Evolutionary conservation across 2,113 vertebrate species (phyloP).

Genomic region (Lasiurus borealis): DNA sequence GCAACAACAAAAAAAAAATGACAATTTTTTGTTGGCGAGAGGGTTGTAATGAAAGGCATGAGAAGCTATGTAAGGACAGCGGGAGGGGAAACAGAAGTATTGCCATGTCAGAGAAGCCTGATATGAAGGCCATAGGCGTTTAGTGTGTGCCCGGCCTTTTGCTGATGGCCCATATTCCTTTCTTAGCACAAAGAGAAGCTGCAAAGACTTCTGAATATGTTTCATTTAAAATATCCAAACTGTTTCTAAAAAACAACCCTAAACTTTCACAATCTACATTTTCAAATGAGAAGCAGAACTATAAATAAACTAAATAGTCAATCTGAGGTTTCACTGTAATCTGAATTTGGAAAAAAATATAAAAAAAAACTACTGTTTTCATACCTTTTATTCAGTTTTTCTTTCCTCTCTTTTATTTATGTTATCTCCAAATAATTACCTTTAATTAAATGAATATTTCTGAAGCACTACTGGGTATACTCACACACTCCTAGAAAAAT

Average conservation of each 20-base stretch:
- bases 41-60: conserved; percentile 62
- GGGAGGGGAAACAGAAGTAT: conserved; percentile 69
- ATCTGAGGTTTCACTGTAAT: not conserved
- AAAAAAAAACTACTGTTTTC: not conserved
- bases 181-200: not conserved
- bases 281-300: not conserved
- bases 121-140: conserved; percentile 58
- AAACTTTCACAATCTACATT: not conserved
- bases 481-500: not conserved
- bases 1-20: conserved; percentile 32
- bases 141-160: not conserved
- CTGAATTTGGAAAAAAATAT: not conserved
- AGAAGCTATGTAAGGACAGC: conserved; percentile 65
- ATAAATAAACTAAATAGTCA: not conserved
- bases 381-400: not conserved
- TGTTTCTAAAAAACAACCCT: not conserved
- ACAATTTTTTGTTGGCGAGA: conserved; percentile 71
- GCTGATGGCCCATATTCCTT: fast-evolving
- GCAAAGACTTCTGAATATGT: not conserved
- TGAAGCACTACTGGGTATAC: not conserved
- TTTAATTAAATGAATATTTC: not conserved
- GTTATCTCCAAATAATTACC: not conserved
- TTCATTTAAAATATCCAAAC: not conserved
- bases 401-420: not conserved
- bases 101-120: conserved; percentile 44